Percentiles rank a stretch among this genome's conserved stretches.
These are phyloP conservation scores for Ceraclea dissimilis DNA, from an alignment of 2,888 invertebrate genomes.

Conservation along the genomic window DNA sequence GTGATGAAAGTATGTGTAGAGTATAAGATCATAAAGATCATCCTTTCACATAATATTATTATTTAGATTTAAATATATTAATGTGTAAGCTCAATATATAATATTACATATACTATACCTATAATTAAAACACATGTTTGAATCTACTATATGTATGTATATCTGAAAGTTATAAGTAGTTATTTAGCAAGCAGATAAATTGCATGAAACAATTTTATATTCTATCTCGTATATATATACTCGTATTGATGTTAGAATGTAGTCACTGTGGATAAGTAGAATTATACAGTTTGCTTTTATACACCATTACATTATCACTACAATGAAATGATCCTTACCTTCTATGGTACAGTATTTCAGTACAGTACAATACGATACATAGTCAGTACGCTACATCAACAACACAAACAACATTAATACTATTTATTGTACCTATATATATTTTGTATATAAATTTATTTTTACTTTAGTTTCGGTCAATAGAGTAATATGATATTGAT, in stretches of 20 bases:
- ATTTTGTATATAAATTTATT: too few species aligned
- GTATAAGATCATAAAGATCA: background rate
- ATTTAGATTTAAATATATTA: background rate
- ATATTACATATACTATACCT: background rate
- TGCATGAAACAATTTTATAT: constrained; percentile 26
- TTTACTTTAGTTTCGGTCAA: too few species aligned
- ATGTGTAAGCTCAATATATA: constrained; percentile 20
- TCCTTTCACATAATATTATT: background rate
- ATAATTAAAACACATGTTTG: constrained; percentile 16
- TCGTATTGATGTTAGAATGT: constrained; percentile 24
- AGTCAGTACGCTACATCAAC: too few species aligned
- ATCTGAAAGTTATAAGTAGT: constrained; percentile 17
- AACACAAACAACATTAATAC: too few species aligned
- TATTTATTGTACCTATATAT: too few species aligned
- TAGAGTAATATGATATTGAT: too few species aligned
- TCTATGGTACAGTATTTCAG: too few species aligned
- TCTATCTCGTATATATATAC: constrained; percentile 12
- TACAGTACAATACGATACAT: too few species aligned
- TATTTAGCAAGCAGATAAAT: constrained; percentile 19
- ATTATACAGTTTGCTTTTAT: background rate
- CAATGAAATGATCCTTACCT: too few species aligned
- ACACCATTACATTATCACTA: too few species aligned
- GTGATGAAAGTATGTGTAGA: constrained; percentile 21
- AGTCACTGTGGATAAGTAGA: constrained; percentile 16
- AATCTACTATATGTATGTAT: constrained; percentile 12